Percentiles rank a stretch among this genome's conserved stretches.
phyloP scores from a whole-genome alignment of 2,797 vertebrate species.

The Balearica regulorum region DNA sequence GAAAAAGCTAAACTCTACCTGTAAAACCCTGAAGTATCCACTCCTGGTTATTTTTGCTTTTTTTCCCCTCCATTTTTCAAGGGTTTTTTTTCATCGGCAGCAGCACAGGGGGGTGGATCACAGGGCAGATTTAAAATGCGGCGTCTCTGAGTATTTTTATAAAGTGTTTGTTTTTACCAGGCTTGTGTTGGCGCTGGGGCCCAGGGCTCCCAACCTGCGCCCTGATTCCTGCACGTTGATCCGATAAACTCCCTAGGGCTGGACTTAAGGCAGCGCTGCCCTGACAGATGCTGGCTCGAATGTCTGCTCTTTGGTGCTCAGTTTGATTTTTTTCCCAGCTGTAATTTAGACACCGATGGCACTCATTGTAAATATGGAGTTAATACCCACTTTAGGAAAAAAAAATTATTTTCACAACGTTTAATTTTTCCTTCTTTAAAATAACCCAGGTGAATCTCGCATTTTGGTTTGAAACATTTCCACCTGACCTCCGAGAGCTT shows the following conservation, averaged over 20 bases:
- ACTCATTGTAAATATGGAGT: background rate
- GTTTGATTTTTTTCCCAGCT: background rate
- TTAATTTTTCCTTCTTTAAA: background rate
- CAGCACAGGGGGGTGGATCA: background rate
- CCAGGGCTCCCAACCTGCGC: background rate
- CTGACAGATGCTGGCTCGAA: background rate
- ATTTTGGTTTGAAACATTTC: background rate
- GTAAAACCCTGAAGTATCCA: too few relatives aligned
- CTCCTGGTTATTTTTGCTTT: too few relatives aligned
- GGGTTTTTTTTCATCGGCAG: too few relatives aligned
- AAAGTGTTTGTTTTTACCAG: background rate
- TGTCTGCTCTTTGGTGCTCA: background rate
- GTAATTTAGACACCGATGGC: background rate
- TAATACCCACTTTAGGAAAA: background rate
- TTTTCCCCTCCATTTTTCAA: too few relatives aligned
- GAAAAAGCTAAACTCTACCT: background rate
- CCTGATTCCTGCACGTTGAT: background rate
- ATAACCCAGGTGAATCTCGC: background rate
- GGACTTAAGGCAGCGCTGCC: background rate
- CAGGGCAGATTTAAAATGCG: background rate
- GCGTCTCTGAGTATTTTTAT: background rate
- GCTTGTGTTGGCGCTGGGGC: background rate
- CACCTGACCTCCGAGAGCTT: accelerated
- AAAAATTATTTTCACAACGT: accelerated
- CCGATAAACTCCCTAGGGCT: background rate